Conservation (phyloP, 2,888 invertebrate species). For the Hypomecis punctinalis region DNA sequence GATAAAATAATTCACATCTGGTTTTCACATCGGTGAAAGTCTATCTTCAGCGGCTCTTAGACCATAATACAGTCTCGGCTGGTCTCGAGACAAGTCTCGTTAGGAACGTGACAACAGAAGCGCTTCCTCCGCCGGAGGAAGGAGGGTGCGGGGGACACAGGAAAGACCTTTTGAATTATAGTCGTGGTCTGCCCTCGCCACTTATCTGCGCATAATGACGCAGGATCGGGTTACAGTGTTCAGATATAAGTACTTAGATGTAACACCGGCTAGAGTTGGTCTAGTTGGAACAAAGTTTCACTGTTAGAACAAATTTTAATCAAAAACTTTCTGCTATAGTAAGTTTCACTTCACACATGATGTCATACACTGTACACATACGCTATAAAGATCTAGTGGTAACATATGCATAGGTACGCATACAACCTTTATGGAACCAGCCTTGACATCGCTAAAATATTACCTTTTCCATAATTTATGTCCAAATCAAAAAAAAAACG, state of each 20-base stretch:
- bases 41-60: too few relatives aligned
- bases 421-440: too few relatives aligned
- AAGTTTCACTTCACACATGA: too few relatives aligned
- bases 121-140: conserved; percentile 43
- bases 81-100: conserved; percentile 43
- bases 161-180: conserved; percentile 63
- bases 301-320: conserved; percentile 12
- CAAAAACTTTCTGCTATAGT: background rate
- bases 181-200: conserved; percentile 61
- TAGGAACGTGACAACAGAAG: conserved; percentile 59
- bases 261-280: conserved; percentile 25
- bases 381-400: too few relatives aligned
- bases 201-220: conserved; percentile 71
- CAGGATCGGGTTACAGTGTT: conserved; percentile 65
- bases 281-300: conserved; percentile 1
- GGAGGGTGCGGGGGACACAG: conserved; percentile 43
- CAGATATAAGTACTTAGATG: conserved; percentile 40
- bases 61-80: conserved; percentile 40
- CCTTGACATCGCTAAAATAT: too few relatives aligned
- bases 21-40: too few relatives aligned
- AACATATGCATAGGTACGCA: too few relatives aligned
- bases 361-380: too few relatives aligned
- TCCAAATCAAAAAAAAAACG: too few relatives aligned
- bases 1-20: too few relatives aligned
- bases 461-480: too few relatives aligned